These are phyloP conservation scores for Jaculus jaculus DNA, from an alignment of 2,113 vertebrate species.

Conservation along the genomic window DNA sequence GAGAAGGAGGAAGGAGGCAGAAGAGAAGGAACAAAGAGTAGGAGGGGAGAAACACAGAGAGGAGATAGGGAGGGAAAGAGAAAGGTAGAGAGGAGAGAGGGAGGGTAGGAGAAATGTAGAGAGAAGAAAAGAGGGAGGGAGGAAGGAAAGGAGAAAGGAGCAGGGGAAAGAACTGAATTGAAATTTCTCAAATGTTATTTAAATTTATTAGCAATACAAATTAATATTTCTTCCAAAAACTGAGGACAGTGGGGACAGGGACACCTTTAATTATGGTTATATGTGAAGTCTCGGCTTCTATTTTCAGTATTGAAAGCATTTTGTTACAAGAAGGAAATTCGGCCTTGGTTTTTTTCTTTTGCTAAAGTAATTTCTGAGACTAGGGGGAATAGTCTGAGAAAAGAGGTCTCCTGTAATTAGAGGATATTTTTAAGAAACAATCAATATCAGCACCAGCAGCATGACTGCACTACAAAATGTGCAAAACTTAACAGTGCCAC, in stretches of 20 bases:
- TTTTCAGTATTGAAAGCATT: neutral
- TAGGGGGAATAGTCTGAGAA: neutral
- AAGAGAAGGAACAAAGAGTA: fast-evolving
- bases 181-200: neutral
- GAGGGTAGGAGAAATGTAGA: too few species aligned
- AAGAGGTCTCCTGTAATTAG: neutral
- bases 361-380: neutral
- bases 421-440: neutral
- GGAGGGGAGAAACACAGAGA: too few species aligned
- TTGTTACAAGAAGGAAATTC: neutral
- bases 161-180: neutral
- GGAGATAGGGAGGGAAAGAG: neutral
- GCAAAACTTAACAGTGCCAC: fast-evolving
- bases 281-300: neutral
- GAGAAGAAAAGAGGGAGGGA: fast-evolving
- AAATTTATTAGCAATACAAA: neutral
- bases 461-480: fast-evolving
- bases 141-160: fast-evolving
- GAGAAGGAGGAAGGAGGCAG: too few species aligned
- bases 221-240: neutral
- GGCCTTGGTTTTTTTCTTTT: neutral
- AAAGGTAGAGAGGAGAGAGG: too few species aligned
- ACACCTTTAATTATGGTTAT: neutral
- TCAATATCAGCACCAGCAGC: neutral
- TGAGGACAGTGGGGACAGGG: neutral